Evolutionary conservation across 2,888 invertebrate genomes (phyloP).

Genomic region (Bedellia somnulentella): DNA sequence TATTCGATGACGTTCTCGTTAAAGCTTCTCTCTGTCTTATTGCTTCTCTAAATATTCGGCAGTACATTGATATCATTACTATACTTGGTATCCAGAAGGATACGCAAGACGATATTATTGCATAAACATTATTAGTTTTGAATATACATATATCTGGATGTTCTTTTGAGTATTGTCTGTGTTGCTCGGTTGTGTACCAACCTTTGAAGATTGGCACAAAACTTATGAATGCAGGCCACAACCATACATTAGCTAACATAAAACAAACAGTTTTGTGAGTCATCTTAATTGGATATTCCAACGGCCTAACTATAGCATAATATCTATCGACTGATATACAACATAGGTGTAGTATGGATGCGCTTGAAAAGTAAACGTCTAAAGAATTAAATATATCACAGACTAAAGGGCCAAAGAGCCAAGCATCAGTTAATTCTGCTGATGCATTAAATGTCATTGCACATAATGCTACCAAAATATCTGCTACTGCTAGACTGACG

Average conservation of each 20-base stretch:
- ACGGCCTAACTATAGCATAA: constrained; percentile 87
- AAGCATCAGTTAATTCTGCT: constrained; percentile 81
- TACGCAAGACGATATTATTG: constrained; percentile 84
- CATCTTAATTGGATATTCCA: constrained; percentile 92
- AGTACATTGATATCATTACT: constrained; percentile 92
- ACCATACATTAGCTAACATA: constrained; percentile 89
- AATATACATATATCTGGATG: constrained; percentile 80
- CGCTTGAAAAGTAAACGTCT: constrained; percentile 91
- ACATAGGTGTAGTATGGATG: constrained; percentile 89
- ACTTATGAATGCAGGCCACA: constrained; percentile 88
- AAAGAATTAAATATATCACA: constrained; percentile 94
- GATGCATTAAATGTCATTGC: constrained; percentile 93
- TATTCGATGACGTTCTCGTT: constrained; percentile 84
- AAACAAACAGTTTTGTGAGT: constrained; percentile 78
- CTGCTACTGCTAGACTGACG: constrained; percentile 91
- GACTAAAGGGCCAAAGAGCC: constrained; percentile 88
- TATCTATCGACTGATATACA: constrained; percentile 93
- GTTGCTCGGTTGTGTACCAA: constrained; percentile 89
- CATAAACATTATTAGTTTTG: constrained; percentile 84
- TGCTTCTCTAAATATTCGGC: constrained; percentile 80
- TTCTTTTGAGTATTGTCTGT: constrained; percentile 63
- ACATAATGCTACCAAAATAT: constrained; percentile 87
- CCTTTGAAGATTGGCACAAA: constrained; percentile 94
- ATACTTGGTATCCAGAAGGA: constrained; percentile 93
- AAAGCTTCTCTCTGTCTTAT: constrained; percentile 80